Evolutionary conservation across 2,888 invertebrate genomes (phyloP), one percentile per base, ranked within the genome.

Genomic region (Drosophila buzzatii): DNA sequence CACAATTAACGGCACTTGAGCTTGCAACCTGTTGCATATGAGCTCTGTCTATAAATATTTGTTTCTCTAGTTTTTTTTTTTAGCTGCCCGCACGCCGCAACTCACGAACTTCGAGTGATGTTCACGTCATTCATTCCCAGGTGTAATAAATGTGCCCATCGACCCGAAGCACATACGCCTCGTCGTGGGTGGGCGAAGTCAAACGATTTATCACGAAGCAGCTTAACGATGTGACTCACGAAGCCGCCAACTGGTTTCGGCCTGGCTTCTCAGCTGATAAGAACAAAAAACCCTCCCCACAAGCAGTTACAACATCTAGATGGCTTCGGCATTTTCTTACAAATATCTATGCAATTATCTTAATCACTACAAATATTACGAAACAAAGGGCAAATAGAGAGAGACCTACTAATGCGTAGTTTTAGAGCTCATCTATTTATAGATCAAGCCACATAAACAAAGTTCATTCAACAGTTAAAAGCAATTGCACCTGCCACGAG

Each of bases 11-110:
- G n/a, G 33, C 45, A 47, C 27, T 47, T 47, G 20, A 51, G 33
- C 41, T 8, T 52, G 45, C 80, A 66, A 77, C 77, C 80, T 80
- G 77, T 80, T 80, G 77, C 76, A 66, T 55, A 27, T 18, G 6
- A 52, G 23, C 31, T 14, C 18, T 18, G 18, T 14, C 18, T 18
- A 2, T 49, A 18, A 18, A 18, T 45, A 14, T 45, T 1, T 41
- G 5, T 10, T 49, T 49, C 7, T 45, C 16, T n/a, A 14, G 1
- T 33, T 37, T 37, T 52, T 55, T 12, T 27, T 55, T 12, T 31
- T 41, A 55, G 42, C 45, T 27, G 45, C 51, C 76, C 66, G 77
- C 66, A 71, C 77, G 77, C 58, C 68, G 45, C 81, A 76, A 68
- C 73, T 64, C 68, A 60, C 81, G 68, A 77, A 47, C 64, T 35